Conservation (phyloP, 2,888 invertebrate species). For the Callinectes sapidus region DNA sequence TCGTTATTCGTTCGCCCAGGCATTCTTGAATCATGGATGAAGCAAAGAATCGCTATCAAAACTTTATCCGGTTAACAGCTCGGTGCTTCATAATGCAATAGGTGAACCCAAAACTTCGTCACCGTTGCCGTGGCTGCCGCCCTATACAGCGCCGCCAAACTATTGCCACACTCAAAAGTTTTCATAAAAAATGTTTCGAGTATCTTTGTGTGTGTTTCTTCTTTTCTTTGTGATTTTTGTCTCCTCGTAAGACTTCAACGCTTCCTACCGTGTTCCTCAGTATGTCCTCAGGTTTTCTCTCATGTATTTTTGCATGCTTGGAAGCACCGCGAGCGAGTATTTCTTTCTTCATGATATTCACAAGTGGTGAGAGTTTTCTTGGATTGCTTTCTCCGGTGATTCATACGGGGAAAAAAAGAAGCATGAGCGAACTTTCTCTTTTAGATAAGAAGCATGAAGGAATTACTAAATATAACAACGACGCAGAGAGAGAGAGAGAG, state of each 20-base stretch:
- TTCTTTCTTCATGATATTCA: background rate
- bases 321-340: background rate
- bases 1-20: conserved; percentile 18
- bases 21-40: conserved; percentile 22
- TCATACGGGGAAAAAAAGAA: background rate
- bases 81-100: conserved; percentile 11
- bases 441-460: background rate
- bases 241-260: background rate
- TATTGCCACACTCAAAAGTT: background rate
- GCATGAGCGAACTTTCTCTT: background rate
- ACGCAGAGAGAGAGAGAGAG: background rate
- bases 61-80: conserved; percentile 34
- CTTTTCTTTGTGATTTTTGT: background rate
- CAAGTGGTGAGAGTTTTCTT: background rate
- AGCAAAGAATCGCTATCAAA: conserved; percentile 37
- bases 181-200: background rate
- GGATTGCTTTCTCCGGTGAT: background rate
- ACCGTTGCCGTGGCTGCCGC: conserved; percentile 16
- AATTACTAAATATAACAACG: background rate
- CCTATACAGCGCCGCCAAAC: conserved; percentile 2
- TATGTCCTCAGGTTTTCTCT: background rate
- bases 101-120: conserved; percentile 7
- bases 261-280: background rate
- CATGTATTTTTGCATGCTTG: background rate
- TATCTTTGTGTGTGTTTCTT: background rate